These are phyloP conservation scores for Ciconia maguari DNA, from an alignment of 2,113 vertebrate species.

Conservation along the genomic window DNA sequence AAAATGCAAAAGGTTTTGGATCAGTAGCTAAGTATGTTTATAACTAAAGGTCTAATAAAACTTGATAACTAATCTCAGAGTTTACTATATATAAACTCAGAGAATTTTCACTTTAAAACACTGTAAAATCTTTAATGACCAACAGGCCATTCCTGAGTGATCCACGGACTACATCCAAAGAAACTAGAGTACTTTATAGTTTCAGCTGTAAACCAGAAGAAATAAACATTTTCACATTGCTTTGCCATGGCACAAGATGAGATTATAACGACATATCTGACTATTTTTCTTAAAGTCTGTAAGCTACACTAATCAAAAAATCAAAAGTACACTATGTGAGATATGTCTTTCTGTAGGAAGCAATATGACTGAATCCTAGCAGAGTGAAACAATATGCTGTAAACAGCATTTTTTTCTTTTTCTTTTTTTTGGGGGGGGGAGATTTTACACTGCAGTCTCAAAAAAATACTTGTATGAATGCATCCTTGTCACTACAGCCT, in stretches of 20 bases:
- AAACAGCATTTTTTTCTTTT: neutral
- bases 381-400: neutral
- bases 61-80: neutral
- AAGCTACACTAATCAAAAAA: neutral
- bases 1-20: neutral
- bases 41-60: neutral
- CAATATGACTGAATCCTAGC: neutral
- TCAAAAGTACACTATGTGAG: neutral
- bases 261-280: neutral
- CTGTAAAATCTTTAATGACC: neutral
- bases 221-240: neutral
- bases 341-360: neutral
- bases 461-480: neutral
- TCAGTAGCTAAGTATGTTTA: neutral
- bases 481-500: neutral
- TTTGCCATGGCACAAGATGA: neutral
- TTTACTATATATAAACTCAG: neutral
- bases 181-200: neutral
- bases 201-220: neutral
- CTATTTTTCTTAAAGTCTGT: neutral
- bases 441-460: neutral
- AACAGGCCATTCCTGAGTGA: neutral
- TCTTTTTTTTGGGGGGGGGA: neutral
- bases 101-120: neutral
- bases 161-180: neutral